A percentile compares a stretch with the other conserved stretches of the same genome.
These are phyloP conservation scores for Percina caprodes DNA, from an alignment of 2,113 vertebrate genomes.

Conservation along the genomic window DNA sequence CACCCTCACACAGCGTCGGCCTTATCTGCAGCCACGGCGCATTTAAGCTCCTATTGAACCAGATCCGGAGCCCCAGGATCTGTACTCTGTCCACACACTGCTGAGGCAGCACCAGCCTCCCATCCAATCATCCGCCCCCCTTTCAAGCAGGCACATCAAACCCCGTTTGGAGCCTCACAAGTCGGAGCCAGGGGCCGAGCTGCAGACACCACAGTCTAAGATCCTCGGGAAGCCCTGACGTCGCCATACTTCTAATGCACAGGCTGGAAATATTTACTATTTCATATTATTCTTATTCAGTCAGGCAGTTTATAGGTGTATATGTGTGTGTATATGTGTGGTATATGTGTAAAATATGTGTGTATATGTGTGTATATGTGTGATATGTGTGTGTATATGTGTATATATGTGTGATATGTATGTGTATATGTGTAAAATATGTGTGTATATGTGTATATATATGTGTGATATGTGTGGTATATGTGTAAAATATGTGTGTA, in stretches of 20 bases:
- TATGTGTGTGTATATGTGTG: no score
- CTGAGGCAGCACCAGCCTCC: conserved; percentile 17
- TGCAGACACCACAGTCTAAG: conserved; percentile 24
- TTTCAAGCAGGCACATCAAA: conserved; percentile 38
- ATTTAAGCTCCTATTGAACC: background rate
- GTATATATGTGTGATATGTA: no score
- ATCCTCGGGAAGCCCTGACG: background rate
- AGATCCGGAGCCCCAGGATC: background rate
- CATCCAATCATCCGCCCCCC: conserved; percentile 7
- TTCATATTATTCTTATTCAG: no score
- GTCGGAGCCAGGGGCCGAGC: conserved; percentile 28
- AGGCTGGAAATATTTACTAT: no score
- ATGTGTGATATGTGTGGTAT: no score
- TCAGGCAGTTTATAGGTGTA: no score
- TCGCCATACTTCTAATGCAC: background rate
- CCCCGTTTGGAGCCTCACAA: conserved; percentile 8
- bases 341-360: no score
- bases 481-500: no score
- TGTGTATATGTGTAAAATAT: no score
- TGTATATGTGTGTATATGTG: no score
- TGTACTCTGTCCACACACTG: background rate
- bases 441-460: no score
- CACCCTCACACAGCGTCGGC: background rate
- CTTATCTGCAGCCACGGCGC: background rate
- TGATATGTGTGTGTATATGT: no score